Evolutionary conservation across 2,797 vertebrate genomes (phyloP).

Genomic region (Muraenolepis orangiensis): DNA sequence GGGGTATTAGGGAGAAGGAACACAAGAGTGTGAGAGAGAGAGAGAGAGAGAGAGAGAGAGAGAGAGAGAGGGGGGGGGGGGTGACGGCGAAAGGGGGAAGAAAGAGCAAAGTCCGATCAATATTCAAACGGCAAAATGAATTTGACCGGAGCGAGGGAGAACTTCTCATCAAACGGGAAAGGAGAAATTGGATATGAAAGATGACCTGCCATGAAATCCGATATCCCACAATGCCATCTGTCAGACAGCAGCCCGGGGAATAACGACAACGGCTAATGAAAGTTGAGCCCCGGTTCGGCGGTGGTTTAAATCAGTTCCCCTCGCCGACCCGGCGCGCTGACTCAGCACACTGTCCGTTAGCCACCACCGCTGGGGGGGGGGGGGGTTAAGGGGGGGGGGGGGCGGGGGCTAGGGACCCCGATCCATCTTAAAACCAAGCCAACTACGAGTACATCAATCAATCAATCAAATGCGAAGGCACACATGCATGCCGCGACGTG

Average conservation of each 20-base stretch:
- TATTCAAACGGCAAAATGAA: slow-evolving; percentile 82
- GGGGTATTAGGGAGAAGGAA: background rate
- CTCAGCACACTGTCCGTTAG: slow-evolving; percentile 57
- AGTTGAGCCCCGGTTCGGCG: slow-evolving; percentile 70
- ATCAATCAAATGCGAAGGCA: background rate
- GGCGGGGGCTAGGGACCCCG: background rate
- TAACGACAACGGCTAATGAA: slow-evolving; percentile 78
- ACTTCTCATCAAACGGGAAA: slow-evolving; percentile 78
- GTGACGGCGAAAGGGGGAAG: too few species aligned
- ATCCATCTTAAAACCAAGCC: too few species aligned
- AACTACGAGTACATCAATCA: background rate
- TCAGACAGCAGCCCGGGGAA: slow-evolving; percentile 71
- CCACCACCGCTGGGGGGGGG: slow-evolving; percentile 35
- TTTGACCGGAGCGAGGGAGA: slow-evolving; percentile 74
- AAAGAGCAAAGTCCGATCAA: slow-evolving; percentile 64
- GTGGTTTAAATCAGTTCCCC: slow-evolving; percentile 72
- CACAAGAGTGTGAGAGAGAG: slow-evolving; percentile 18
- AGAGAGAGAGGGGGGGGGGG: slow-evolving; percentile 18
- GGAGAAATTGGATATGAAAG: slow-evolving; percentile 81
- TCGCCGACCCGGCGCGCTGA: slow-evolving; percentile 57
- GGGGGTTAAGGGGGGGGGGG: background rate
- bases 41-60: slow-evolving; percentile 18
- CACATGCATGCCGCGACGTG: background rate
- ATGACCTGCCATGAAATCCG: slow-evolving; percentile 79
- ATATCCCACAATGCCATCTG: slow-evolving; percentile 80